These are phyloP conservation scores for Zaprionus davidi DNA, from an alignment of 1,140 invertebrate genomes.

Conservation along the genomic window DNA sequence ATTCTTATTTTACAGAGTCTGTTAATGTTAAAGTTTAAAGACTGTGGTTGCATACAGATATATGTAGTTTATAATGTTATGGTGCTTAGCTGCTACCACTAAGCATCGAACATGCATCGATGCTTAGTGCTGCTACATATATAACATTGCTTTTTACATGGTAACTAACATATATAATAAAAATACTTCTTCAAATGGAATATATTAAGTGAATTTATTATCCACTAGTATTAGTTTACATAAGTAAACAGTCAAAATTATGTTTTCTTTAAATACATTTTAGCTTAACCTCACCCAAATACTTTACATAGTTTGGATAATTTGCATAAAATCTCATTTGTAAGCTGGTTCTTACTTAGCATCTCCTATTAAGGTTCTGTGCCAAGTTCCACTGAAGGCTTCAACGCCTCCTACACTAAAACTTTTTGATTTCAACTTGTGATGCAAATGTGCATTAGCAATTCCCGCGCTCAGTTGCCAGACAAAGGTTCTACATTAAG, in stretches of 20 bases:
- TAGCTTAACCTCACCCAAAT: neutral
- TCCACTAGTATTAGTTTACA: too few species aligned
- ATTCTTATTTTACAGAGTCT: too few species aligned
- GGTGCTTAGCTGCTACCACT: too few species aligned
- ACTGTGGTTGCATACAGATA: too few species aligned
- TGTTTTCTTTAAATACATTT: too few species aligned
- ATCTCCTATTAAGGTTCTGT: constrained; percentile 8
- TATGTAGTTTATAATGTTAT: too few species aligned
- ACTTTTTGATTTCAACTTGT: constrained; percentile 55
- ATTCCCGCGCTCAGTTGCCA: constrained; percentile 48
- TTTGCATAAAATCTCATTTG: neutral
- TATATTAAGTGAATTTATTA: neutral
- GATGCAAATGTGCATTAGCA: constrained; percentile 76
- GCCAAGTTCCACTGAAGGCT: constrained; percentile 33
- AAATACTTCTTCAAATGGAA: neutral
- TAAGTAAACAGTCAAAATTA: too few species aligned
- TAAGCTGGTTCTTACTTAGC: constrained; percentile 16
- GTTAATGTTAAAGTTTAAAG: too few species aligned
- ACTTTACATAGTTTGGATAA: neutral
- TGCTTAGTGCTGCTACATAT: too few species aligned
- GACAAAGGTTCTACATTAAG: constrained; percentile 71
- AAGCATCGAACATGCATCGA: too few species aligned
- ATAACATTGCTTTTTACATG: neutral
- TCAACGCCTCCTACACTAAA: constrained; percentile 61
- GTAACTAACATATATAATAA: neutral